These are phyloP conservation scores for Chelonus formosanus DNA, from an alignment of 2,888 invertebrate species.

Conservation along the genomic window DNA sequence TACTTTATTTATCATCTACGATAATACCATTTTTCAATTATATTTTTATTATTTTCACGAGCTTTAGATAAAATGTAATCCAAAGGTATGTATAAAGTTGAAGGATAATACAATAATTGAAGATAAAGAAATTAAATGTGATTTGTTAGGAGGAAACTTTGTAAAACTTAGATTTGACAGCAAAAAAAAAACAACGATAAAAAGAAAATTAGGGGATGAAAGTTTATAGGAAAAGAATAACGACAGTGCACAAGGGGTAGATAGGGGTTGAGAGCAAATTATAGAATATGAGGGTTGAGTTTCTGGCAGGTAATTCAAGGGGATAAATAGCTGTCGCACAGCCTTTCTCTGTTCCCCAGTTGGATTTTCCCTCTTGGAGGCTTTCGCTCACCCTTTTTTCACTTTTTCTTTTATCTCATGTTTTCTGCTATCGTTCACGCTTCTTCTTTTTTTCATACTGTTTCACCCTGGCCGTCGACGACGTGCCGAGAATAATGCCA, in stretches of 20 bases:
- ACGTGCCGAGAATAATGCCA: slow-evolving; percentile 62
- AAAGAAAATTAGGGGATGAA: slow-evolving; percentile 29
- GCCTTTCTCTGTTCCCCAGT: slow-evolving; percentile 22
- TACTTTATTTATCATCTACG: neutral
- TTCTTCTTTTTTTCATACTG: slow-evolving; percentile 30
- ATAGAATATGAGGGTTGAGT: slow-evolving; percentile 51
- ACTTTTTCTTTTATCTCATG: slow-evolving; percentile 27
- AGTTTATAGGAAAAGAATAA: slow-evolving; percentile 23
- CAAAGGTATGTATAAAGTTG: too few relatives aligned
- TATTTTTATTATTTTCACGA: too few relatives aligned
- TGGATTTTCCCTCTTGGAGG: slow-evolving; percentile 12
- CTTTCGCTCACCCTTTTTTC: too few relatives aligned
- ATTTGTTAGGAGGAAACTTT: too few relatives aligned
- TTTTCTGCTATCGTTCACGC: slow-evolving; percentile 28
- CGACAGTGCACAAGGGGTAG: slow-evolving; percentile 26
- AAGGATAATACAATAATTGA: too few relatives aligned
- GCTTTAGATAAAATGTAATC: too few relatives aligned
- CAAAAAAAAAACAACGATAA: slow-evolving; percentile 31
- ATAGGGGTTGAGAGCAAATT: slow-evolving; percentile 45
- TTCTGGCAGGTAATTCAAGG: slow-evolving; percentile 47
- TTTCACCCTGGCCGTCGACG: slow-evolving; percentile 37
- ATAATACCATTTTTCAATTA: neutral
- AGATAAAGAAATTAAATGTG: too few relatives aligned
- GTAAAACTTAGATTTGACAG: too few relatives aligned
- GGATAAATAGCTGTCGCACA: slow-evolving; percentile 47